phyloP scores from a whole-genome alignment of 2,797 vertebrate genomes.

The Epinephelus awoara region DNA sequence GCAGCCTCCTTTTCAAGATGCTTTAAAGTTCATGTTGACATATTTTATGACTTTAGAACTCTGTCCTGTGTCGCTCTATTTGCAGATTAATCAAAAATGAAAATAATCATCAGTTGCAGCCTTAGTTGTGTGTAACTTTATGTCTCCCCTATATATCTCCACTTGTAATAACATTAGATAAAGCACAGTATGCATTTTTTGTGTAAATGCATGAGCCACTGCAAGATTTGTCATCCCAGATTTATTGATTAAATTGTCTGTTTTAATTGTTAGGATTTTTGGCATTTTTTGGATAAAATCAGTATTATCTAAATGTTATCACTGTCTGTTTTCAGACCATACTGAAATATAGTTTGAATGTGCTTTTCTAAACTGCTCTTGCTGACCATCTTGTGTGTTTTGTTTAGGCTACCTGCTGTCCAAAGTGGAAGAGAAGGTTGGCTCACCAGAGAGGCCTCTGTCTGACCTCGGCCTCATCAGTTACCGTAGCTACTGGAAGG shows the following conservation, averaged over 20 bases:
- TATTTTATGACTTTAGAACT: no score
- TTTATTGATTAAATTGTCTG: background rate
- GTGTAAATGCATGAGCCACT: background rate
- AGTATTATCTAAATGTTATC: background rate
- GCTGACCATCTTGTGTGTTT: background rate
- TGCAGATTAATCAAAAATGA: no score
- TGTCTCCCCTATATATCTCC: background rate
- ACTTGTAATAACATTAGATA: background rate
- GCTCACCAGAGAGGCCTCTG: conserved; percentile 94
- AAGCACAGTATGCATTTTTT: background rate
- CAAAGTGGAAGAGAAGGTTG: conserved; percentile 97
- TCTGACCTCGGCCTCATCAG: conserved; percentile 98
- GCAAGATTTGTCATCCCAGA: background rate
- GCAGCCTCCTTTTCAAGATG: no score
- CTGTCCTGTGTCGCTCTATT: no score
- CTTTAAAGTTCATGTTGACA: no score
- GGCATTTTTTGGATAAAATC: background rate
- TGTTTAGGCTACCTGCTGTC: conserved; percentile 93
- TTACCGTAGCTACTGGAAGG: conserved; percentile 99
- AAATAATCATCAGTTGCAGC: no score
- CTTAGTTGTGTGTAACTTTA: background rate
- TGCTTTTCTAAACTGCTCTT: background rate
- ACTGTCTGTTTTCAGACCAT: background rate
- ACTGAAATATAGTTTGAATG: background rate
- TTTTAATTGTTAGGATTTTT: background rate